These are phyloP conservation scores for Pantherophis vulpinus DNA, from an alignment of 2,797 vertebrate genomes.

Conservation along the genomic window DNA sequence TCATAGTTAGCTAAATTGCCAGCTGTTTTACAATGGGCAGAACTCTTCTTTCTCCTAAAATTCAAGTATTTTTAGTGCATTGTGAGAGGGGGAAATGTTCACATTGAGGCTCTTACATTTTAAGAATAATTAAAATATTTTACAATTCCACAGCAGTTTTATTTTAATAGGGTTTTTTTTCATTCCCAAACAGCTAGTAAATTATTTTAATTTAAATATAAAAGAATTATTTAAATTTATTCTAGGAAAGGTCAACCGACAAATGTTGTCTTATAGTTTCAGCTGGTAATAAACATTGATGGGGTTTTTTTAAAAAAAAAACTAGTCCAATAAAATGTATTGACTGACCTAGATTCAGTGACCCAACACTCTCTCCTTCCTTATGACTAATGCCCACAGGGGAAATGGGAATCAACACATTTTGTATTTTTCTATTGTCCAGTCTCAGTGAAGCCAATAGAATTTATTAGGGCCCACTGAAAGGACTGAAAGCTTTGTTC, in stretches of 20 bases:
- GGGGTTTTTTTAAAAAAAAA: not conserved
- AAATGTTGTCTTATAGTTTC: constrained; percentile 1
- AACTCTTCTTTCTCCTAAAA: constrained; percentile 13
- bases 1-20: not conserved
- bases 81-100: not conserved
- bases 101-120: not conserved
- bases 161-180: not conserved
- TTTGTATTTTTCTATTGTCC: not conserved
- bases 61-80: not conserved
- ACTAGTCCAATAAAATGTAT: not conserved
- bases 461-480: not conserved
- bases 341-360: not conserved
- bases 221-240: not conserved
- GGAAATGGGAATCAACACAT: not conserved
- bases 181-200: not conserved
- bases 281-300: not conserved
- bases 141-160: not conserved
- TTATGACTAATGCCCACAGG: not conserved
- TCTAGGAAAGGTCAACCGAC: not conserved
- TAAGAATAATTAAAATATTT: not conserved
- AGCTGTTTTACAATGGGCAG: not conserved
- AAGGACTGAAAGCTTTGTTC: not conserved
- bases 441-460: not conserved
- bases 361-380: not conserved
- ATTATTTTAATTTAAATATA: not conserved